Evolutionary conservation across 2,113 vertebrate genomes (phyloP), one percentile per base, ranked within the genome.

Genomic region (Neoarius graeffei): DNA sequence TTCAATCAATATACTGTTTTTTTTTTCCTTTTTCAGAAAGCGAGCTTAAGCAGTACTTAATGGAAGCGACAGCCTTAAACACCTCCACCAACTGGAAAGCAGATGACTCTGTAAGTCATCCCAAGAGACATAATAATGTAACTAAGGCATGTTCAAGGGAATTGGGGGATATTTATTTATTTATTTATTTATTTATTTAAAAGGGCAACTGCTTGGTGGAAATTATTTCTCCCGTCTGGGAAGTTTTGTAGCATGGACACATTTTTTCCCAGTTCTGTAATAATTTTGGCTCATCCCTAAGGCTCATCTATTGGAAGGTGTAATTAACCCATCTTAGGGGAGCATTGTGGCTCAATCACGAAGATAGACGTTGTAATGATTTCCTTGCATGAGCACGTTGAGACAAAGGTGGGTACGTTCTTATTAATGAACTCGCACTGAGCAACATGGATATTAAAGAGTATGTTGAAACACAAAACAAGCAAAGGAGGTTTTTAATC

Each of bases 301-400:
- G 56, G 86, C n/a, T 79, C 7, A 30, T 30, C 52, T 77, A 52
- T 86, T 57, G 84, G 73, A 88, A 23, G 25, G 52, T 77, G 77
- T 89, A 89, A 89, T 89, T 88, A 85, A 88, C 69, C 35, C 83
- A 84, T 87, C 83, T 48, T 60, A 67, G 79, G 54, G 71, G 85
- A 60, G 66, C 27, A 56, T 83, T 88, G 87, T 83, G 84, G 81
- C 91, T 89, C 85, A 88, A 71, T 90, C 84, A 82, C 7, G 20
- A 56, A 79, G 74, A 87, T 77, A 66, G 69, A 67, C 88, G 9
- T 86, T 80, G 56, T 56, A 89, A 83, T 62, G 52, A 83, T 85
- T 87, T 88, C 48, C 76, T 81, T 84, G 60, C 42, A 62, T 17
- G 52, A 83, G 64, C 59, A 73, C 57, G 11, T 76, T 9, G 14